Percentiles rank a stretch among this genome's conserved stretches.
These are phyloP conservation scores for Siniperca undulata DNA, from an alignment of 2,797 vertebrate species.

Conservation along the genomic window DNA sequence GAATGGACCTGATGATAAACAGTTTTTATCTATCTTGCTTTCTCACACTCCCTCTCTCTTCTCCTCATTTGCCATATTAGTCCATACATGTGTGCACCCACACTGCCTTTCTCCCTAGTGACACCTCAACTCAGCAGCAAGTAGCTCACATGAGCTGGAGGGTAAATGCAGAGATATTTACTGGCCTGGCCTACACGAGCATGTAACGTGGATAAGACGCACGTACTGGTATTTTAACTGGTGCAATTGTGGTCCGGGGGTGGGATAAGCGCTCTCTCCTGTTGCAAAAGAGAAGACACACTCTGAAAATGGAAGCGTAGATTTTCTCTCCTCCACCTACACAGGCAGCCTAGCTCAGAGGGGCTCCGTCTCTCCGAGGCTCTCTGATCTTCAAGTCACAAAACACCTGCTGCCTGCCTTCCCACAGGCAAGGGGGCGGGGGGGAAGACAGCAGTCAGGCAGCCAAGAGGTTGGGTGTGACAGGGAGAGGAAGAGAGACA, in stretches of 20 bases:
- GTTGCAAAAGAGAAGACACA: conserved; percentile 52
- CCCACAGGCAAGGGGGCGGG: conserved; percentile 37
- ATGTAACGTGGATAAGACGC: conserved; percentile 36
- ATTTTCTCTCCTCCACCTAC: conserved; percentile 77
- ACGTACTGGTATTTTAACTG: conserved; percentile 26
- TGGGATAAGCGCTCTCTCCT: conserved; percentile 57
- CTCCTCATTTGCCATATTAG: conserved; percentile 42
- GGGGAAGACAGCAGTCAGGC: conserved; percentile 54
- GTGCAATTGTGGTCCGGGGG: conserved; percentile 51
- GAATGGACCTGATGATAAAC: conserved; percentile 29
- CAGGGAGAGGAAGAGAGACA: conserved; percentile 36
- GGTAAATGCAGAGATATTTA: too few species aligned
- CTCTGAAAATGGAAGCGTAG: conserved; percentile 73
- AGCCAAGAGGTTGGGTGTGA: conserved; percentile 62
- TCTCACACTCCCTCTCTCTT: background rate
- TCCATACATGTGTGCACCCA: conserved; percentile 43
- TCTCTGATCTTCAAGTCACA: conserved; percentile 78
- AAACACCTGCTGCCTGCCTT: conserved; percentile 79
- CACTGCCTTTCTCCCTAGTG: conserved; percentile 36
- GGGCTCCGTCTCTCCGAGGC: conserved; percentile 66
- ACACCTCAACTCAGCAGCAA: conserved; percentile 43
- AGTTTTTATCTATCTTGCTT: conserved; percentile 10
- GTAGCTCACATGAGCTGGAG: conserved; percentile 5
- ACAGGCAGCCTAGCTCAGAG: conserved; percentile 71
- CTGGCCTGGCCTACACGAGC: conserved; percentile 4